Base-by-base conservation (phyloP, 1,140 invertebrate species). In the Brachionus calyciflorus region DNA sequence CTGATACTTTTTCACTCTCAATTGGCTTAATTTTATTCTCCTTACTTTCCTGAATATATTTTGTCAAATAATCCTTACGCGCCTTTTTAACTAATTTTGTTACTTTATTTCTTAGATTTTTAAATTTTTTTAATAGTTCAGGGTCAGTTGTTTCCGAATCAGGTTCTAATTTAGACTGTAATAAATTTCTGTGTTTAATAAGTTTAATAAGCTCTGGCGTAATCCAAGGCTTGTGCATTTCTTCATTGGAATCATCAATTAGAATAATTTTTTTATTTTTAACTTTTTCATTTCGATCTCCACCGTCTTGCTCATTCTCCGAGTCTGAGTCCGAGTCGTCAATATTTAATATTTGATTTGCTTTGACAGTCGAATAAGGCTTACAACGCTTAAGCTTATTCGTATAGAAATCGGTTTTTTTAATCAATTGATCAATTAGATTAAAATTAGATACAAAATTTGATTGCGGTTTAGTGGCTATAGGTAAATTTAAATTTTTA, bases 31-130 rank as follows among this genome's bases (percentile, higher is more conserved):
- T 41, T 24, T 73, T 40, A 26, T 73, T 40, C 17, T 51, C 69
- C 51, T 73, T 73, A 21, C 46, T 55, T n/a, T 73, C 69, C 30
- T 73, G 30, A 5, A 37, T 41, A 40, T 73, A 73, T 33, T 73
- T 73, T n/a, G 46, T 12, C 46, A 73, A 51, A 73, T 73, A 73
- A 14, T 73, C 69, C 26, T 73, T 73, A 21, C 69, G 69, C 14
- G 69, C 69, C 33, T 73, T 73, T 33, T 73, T 73, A 3, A 73
- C 69, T 21, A 73, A 41, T 55, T 73, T 73, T 28, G 69, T 73
- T 3, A 73, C 69, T 73, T 73, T 73, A n/a, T 73, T 73, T 28
- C 69, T 19, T 0, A 73, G 28, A 73, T 73, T 73, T 49, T 55
- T 49, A 19, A 73, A 73, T 51, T 55, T 73, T 55, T 73, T 73